Conservation (phyloP, 2,797 vertebrate species). For the Acipenser transmontanus region DNA sequence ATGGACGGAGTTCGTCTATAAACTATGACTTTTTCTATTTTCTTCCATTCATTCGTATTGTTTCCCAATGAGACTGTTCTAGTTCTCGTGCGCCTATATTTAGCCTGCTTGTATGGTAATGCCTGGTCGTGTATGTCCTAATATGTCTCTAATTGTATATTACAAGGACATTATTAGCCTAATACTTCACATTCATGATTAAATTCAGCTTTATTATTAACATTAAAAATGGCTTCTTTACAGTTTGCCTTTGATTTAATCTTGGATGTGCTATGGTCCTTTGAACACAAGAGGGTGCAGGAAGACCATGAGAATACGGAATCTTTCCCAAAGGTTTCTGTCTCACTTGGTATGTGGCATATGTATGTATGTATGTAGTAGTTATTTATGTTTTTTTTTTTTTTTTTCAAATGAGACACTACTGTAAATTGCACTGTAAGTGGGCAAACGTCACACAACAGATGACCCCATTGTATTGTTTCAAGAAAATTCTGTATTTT, state of each 20-base stretch:
- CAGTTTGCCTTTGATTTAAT: neutral
- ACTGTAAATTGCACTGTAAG: too few species aligned
- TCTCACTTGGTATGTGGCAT: neutral
- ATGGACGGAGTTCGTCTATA: too few species aligned
- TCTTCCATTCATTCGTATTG: too few species aligned
- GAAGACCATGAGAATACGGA: neutral
- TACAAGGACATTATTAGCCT: neutral
- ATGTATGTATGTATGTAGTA: neutral
- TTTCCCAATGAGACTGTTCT: too few species aligned
- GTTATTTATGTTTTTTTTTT: neutral
- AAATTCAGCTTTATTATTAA: neutral
- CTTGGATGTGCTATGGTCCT: neutral
- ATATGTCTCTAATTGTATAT: neutral
- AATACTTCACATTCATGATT: neutral
- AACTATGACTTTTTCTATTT: too few species aligned
- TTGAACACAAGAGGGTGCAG: slow-evolving; percentile 5
- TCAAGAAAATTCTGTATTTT: neutral
- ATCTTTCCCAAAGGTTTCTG: neutral
- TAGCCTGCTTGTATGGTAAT: neutral
- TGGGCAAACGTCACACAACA: neutral
- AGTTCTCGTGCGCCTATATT: neutral
- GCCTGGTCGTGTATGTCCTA: neutral
- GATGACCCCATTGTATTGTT: neutral
- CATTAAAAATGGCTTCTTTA: neutral
- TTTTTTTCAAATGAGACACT: neutral